Percentiles rank a stretch among this genome's conserved stretches.
Conservation (phyloP, 2,888 invertebrate genomes). For the Hyles lineata region DNA sequence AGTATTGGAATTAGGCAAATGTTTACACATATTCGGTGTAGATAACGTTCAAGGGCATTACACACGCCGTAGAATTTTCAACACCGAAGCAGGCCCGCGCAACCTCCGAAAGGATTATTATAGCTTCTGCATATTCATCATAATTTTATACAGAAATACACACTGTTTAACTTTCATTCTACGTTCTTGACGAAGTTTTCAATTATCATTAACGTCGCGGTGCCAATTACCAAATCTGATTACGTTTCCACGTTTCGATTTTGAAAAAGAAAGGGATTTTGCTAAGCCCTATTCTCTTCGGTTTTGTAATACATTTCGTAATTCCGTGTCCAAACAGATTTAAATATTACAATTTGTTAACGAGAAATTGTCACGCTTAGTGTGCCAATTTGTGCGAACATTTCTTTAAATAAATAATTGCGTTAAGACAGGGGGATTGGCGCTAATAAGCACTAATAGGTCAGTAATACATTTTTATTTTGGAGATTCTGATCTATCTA, state of each 20-base stretch:
- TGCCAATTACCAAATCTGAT: conserved; percentile 31
- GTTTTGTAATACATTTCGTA: conserved; percentile 51
- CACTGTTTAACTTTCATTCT: conserved; percentile 39
- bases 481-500: neutral
- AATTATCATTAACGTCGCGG: conserved; percentile 29
- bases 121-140: conserved; percentile 51
- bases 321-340: conserved; percentile 49
- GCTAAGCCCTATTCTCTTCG: conserved; percentile 41
- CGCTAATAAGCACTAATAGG: conserved; percentile 3
- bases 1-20: conserved; percentile 20
- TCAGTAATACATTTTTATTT: neutral
- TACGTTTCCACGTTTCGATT: conserved; percentile 30
- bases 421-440: neutral
- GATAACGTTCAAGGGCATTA: conserved; percentile 14
- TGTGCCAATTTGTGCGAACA: conserved; percentile 39
- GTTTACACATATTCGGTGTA: conserved; percentile 17
- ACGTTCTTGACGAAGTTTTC: conserved; percentile 38
- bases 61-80: conserved; percentile 20
- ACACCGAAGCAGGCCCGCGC: conserved; percentile 44
- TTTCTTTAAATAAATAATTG: conserved; percentile 36
- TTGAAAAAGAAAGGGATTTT: conserved; percentile 30
- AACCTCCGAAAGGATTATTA: conserved; percentile 54
- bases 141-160: conserved; percentile 38
- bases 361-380: conserved; percentile 36
- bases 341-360: conserved; percentile 44